Evolutionary conservation across 2,797 vertebrate genomes (phyloP), one percentile per base, ranked within the genome.

Genomic region (Gallinago solitaria): DNA sequence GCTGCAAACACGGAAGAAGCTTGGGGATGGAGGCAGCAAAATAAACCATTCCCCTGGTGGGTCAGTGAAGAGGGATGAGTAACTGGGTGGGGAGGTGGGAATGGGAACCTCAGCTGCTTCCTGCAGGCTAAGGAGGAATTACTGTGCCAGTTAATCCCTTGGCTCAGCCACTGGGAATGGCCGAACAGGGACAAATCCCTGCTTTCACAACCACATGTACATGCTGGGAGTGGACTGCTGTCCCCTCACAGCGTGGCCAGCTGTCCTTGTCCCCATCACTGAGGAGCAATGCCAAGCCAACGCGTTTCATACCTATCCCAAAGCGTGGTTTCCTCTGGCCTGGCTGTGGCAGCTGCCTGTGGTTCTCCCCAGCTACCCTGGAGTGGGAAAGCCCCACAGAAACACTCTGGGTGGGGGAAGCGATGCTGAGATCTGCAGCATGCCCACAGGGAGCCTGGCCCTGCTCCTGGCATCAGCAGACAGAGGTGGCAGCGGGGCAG

Each of bases 191-290:
- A 78, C 56, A 95, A 89, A 94, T 63, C 76, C 43, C 37, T 69
- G 74, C 54, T 82, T 74, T 63, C 14, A 6, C 30, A 84, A 21
- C 10, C 3, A 1, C 1, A 0, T 3, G 3, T 47, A 37, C 1
- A 6, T 78, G 59, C 81, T 82, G 64, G 86, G 82, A 87, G 83
- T 15, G 61, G 48, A 21, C 45, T 82, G n/a, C 60, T 59, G n/a
- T 59, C 10, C 17, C 37, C 54, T 83, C 9, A 10, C 19, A 35
- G 25, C 30, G 4, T 4, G 23, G 32, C 35, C 69, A 30, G 35
- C n/a, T 9, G 4, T 56, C 37, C 64, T 60, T 6, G 3, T 11
- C 28, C 32, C 32, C 7, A 3, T 39, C 32, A 32, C 17, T 0
- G 1, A 51, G 35, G 19, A 80, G 21, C 9, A 3, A 45, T 32